Evolutionary conservation across 1,140 invertebrate genomes (phyloP), one percentile per base, ranked within the genome.

Genomic region (Zelostemma sp.): DNA sequence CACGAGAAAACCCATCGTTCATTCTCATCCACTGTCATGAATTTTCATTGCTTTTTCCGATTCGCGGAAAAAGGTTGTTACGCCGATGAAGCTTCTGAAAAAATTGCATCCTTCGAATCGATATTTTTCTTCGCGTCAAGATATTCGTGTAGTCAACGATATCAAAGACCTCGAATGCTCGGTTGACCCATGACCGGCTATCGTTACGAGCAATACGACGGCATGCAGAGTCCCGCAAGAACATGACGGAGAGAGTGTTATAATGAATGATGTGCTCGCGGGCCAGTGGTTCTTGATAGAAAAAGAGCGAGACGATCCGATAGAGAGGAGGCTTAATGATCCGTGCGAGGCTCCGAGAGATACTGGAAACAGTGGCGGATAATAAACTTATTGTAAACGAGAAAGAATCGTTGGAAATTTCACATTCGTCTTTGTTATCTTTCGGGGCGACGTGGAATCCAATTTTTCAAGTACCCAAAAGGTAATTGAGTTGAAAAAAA

Each of bases 181-280:
- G 65, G 50, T 68, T 74, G 74, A 74, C 74, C 77, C 69, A 69
- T 78, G 74, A 78, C 73, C 69, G 68, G 55, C 73, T 77, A 71
- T 77, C 68, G 68, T 73, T 76, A 63, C 64, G 40, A 71, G 61
- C 65, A 70, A 75, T 70, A 68, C 69, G 67, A 72, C 65, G 69
- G 64, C 64, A 72, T 60, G 66, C 68, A 59, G 53, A 67, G 70
- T 47, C 63, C 72, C 68, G 54, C 69, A 76, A 77, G 75, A 81
- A 81, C 70, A 77, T 71, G 70, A 78, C 72, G 73, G 59, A 73
- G 68, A 73, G 78, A 82, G 80, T 79, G 80, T 80, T 80, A 77
- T 77, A 77, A 80, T 79, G 78, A 80, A 74, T 80, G 73, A 79
- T 80, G 74, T 72, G 68, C 62, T 62, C 67, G 57, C 70, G 67